Evolutionary conservation across 1,140 invertebrate genomes (phyloP), one percentile per base, ranked within the genome.

Genomic region (Heliconius congener): DNA sequence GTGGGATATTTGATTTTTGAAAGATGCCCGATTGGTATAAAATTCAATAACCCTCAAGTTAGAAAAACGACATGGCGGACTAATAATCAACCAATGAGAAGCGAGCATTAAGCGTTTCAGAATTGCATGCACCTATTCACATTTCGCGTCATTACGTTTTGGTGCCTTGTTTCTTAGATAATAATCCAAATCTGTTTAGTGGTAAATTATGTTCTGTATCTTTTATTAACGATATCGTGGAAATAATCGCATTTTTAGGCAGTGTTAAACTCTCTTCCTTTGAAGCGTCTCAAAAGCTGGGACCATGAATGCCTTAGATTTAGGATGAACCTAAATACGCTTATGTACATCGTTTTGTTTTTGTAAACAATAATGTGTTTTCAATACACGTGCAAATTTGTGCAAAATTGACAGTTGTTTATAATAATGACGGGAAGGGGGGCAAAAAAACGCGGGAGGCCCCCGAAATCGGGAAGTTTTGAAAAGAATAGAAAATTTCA

Each of bases 381-480:
- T 88, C 90, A 87, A 93, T 94, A 94, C 95, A 95, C 95, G 95
- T 95, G 95, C 93, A 86, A 91, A 93, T 89, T 87, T 84, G 90
- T 93, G 87, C 87, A 86, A 91, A 91, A 94, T 94, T 95, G 93
- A 95, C 93, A 94, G 93, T 91, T 91, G 87, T 86, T 86, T 85
- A 89, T 85, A 89, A 96, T 87, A 91, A 98, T 98, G 97, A 97
- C 97, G 86, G 96, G 97, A 85, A 96, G 98, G 95, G 97, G 97
- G 85, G 96, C 96, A 83, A 98, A 98, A 94, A 96, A 98, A 94
- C 95, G 97, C 94, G 98, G 98, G 85, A 96, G 98, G 84, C 98
- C 98, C 87, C 98, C 98, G 83, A 98, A 98, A 96, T 97, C 97
- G 79, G 97, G 97, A 86, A 96, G 96, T 91, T 96, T 97, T 95